Conservation (phyloP, 1,140 invertebrate species). For the Bradysia coprophila region DNA sequence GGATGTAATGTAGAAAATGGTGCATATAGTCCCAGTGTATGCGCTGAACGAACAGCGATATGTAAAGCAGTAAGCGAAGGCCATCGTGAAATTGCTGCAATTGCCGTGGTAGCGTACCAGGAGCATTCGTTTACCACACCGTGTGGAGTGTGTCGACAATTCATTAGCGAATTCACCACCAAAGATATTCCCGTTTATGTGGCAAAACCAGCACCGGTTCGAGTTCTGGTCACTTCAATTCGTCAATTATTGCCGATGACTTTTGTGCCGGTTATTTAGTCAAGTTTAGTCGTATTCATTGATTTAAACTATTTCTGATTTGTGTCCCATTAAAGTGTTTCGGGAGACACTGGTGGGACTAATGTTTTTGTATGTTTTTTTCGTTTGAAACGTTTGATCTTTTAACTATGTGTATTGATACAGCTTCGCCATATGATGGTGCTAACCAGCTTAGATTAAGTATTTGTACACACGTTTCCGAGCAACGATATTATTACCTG, state of each 20-base stretch:
- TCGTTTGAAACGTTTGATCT: too few species aligned
- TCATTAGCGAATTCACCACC: conserved; percentile 53
- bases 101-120: conserved; percentile 55
- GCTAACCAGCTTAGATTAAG: too few species aligned
- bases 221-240: not conserved
- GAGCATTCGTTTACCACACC: conserved; percentile 51
- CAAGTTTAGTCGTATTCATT: too few species aligned
- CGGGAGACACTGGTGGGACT: too few species aligned
- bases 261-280: too few species aligned
- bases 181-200: conserved; percentile 50
- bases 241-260: not conserved
- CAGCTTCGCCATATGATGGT: too few species aligned
- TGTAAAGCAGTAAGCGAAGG: conserved; percentile 78
- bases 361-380: too few species aligned
- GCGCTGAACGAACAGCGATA: conserved; percentile 81
- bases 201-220: conserved; percentile 30
- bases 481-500: too few species aligned
- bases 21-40: conserved; percentile 58
- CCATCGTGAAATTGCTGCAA: conserved; percentile 45
- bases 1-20: conserved; percentile 87
- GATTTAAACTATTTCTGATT: too few species aligned
- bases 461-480: too few species aligned
- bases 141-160: conserved; percentile 85
- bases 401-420: too few species aligned
- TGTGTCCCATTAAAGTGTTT: too few species aligned